A percentile compares a stretch with the other conserved stretches of the same genome.
These are phyloP conservation scores for Rhea pennata DNA, from an alignment of 2,113 vertebrate genomes.

Conservation along the genomic window DNA sequence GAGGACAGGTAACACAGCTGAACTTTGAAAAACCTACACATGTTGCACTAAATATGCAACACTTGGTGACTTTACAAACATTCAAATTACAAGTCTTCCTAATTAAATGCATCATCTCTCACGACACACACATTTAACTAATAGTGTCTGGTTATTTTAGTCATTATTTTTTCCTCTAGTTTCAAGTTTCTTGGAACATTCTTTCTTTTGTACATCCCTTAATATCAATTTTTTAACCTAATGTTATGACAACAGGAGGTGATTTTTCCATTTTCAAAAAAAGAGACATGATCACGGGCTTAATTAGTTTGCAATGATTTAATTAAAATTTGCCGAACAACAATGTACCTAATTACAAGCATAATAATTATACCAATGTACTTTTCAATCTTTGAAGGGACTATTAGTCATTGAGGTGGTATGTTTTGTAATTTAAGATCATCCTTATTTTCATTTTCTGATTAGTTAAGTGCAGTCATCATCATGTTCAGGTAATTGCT, in stretches of 20 bases:
- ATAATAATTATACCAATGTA: slow-evolving; percentile 68
- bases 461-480: slow-evolving; percentile 66
- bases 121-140: neutral
- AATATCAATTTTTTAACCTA: slow-evolving; percentile 17
- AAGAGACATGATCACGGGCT: slow-evolving; percentile 58
- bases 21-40: neutral
- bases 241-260: slow-evolving; percentile 30
- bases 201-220: neutral
- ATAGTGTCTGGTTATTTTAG: neutral
- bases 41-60: neutral
- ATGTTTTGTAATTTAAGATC: slow-evolving; percentile 70
- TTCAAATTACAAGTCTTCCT: neutral
- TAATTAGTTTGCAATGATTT: slow-evolving; percentile 75
- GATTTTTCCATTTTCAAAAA: slow-evolving; percentile 64
- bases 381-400: slow-evolving; percentile 62
- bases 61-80: neutral
- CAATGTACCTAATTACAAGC: slow-evolving; percentile 66
- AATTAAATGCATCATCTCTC: neutral
- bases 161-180: neutral
- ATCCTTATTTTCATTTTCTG: slow-evolving; percentile 74
- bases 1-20: neutral
- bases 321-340: slow-evolving; percentile 74
- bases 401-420: slow-evolving; percentile 58
- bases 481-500: slow-evolving; percentile 76
- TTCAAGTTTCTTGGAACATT: neutral